phyloP scores from a whole-genome alignment of 1,140 invertebrate species.

The Thaumatotibia leucotreta region DNA sequence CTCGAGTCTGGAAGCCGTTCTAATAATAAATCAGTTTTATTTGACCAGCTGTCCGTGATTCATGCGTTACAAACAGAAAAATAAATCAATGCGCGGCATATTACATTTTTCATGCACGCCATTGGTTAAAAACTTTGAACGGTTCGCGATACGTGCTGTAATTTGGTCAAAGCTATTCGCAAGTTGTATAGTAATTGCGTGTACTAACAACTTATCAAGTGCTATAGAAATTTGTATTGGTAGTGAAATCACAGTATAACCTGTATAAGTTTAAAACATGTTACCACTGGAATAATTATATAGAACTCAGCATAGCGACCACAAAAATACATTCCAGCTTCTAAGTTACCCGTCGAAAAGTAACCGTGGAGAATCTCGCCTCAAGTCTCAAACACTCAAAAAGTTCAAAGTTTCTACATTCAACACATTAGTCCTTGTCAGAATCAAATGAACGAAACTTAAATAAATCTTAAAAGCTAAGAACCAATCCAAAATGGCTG shows the following conservation, averaged over 20 bases:
- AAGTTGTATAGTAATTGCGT: too few species aligned
- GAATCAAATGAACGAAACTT: not conserved
- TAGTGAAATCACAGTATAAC: too few species aligned
- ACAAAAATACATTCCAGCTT: not conserved
- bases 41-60: slow-evolving; percentile 17
- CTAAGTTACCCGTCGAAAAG: not conserved
- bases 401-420: not conserved
- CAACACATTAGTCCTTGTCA: not conserved
- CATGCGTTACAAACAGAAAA: slow-evolving; percentile 9
- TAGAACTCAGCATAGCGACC: too few species aligned
- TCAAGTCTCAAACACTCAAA: not conserved
- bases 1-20: not conserved
- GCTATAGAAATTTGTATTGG: too few species aligned
- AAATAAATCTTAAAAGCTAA: not conserved
- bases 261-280: too few species aligned
- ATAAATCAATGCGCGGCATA: slow-evolving; percentile 17
- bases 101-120: not conserved
- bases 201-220: too few species aligned
- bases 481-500: not conserved
- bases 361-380: not conserved
- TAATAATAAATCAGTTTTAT: slow-evolving; percentile 20
- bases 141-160: not conserved
- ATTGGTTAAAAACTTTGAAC: too few species aligned
- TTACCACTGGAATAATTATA: not conserved
- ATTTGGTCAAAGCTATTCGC: not conserved